Evolutionary conservation across 1,140 invertebrate genomes (phyloP).

Genomic region (Platyura marginata): DNA sequence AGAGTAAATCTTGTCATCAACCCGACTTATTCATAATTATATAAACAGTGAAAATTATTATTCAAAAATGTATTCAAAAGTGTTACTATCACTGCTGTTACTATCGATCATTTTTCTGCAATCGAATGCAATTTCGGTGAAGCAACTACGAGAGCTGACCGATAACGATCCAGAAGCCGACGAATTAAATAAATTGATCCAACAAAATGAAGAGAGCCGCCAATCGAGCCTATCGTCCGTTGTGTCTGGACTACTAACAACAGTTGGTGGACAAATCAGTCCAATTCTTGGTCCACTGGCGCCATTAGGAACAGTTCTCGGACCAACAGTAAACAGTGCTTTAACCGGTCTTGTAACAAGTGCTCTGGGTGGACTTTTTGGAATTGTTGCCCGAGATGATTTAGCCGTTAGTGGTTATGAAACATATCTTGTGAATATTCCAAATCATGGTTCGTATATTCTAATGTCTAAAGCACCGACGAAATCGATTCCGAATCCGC

Average conservation of each 20-base stretch:
- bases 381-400: background rate
- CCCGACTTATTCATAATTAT: too few species aligned
- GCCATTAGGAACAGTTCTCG: background rate
- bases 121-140: too few species aligned
- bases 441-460: background rate
- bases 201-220: too few species aligned
- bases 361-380: background rate
- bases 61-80: too few species aligned
- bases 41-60: too few species aligned
- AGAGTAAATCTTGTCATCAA: too few species aligned
- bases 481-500: too few species aligned
- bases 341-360: background rate
- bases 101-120: too few species aligned
- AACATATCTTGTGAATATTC: background rate
- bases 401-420: background rate
- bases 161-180: too few species aligned
- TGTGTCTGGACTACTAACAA: background rate
- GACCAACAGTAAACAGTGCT: background rate
- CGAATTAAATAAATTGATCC: too few species aligned
- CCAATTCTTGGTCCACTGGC: background rate
- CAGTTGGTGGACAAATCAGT: background rate
- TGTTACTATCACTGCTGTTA: too few species aligned
- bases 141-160: too few species aligned
- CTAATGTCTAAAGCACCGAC: background rate
- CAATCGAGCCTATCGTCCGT: background rate